phyloP scores from a whole-genome alignment of 2,797 vertebrate genomes.

The Brachymystax lenok region DNA sequence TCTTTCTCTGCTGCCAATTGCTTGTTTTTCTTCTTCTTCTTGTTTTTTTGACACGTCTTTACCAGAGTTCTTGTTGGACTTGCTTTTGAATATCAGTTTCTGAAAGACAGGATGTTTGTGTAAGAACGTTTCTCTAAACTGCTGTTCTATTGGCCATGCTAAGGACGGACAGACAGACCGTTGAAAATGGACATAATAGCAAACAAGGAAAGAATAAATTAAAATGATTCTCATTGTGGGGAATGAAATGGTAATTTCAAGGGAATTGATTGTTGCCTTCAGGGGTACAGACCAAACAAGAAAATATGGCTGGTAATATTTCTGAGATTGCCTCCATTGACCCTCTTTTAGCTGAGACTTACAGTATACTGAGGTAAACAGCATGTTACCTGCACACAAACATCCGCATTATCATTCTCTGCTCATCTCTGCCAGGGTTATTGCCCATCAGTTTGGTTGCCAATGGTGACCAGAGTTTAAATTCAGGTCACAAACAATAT shows the following conservation, averaged over 20 bases:
- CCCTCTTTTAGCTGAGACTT: neutral
- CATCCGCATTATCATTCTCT: conserved; percentile 29
- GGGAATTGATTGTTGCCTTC: conserved; percentile 39
- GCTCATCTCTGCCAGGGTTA: conserved; percentile 8
- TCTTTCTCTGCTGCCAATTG: conserved; percentile 55
- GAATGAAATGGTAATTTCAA: conserved; percentile 55
- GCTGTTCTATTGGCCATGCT: conserved; percentile 11
- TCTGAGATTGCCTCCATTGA: conserved; percentile 35
- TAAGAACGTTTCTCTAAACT: conserved; percentile 38
- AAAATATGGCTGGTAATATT: conserved; percentile 41
- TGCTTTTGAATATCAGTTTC: conserved; percentile 82
- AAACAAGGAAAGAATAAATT: conserved; percentile 49
- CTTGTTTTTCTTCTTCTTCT: conserved; percentile 74
- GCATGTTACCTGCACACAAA: conserved; percentile 6
- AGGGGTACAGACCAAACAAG: conserved; percentile 47
- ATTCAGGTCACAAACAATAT: conserved; percentile 43
- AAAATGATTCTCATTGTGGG: conserved; percentile 44
- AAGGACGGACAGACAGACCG: conserved; percentile 44
- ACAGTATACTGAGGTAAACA: conserved; percentile 16
- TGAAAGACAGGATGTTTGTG: conserved; percentile 61
- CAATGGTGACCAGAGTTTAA: conserved; percentile 39
- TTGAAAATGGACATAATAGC: conserved; percentile 48
- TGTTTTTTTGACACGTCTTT: conserved; percentile 74
- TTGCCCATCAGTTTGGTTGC: conserved; percentile 42
- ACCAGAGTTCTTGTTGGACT: conserved; percentile 77